A percentile compares a stretch with the other conserved stretches of the same genome.
phyloP scores from a whole-genome alignment of 2,888 invertebrate genomes.

The Sesamia inferens region DNA sequence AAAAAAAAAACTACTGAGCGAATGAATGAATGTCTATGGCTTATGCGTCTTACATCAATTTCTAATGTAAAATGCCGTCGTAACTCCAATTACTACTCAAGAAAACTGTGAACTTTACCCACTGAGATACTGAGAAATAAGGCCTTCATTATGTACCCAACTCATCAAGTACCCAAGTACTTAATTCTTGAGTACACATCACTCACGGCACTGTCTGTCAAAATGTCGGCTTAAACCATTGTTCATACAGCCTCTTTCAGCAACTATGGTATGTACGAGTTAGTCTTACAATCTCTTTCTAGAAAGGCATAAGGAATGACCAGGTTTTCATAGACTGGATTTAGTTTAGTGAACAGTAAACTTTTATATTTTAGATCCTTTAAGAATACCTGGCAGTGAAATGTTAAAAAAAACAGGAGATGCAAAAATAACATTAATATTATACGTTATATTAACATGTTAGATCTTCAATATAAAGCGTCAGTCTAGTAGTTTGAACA shows the following conservation, averaged over 20 bases:
- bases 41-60: background rate
- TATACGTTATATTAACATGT: too few relatives aligned
- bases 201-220: conserved; percentile 7
- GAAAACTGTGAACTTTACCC: background rate
- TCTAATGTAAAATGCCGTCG: background rate
- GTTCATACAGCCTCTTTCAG: conserved; percentile 3
- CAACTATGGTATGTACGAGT: background rate
- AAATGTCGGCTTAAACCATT: conserved; percentile 16
- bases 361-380: too few relatives aligned
- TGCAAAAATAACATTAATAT: background rate
- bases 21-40: background rate
- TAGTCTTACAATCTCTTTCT: background rate
- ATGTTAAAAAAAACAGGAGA: background rate
- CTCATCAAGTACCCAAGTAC: conserved; percentile 8
- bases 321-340: background rate
- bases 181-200: conserved; percentile 33
- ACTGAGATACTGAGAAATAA: background rate
- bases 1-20: too few relatives aligned
- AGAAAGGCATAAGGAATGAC: background rate
- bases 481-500: too few relatives aligned
- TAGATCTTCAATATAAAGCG: background rate
- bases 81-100: background rate
- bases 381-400: background rate
- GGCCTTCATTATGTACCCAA: conserved; percentile 3
- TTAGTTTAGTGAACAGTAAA: background rate